Conservation (phyloP, 2,113 vertebrate species). For the Vombatus ursinus region DNA sequence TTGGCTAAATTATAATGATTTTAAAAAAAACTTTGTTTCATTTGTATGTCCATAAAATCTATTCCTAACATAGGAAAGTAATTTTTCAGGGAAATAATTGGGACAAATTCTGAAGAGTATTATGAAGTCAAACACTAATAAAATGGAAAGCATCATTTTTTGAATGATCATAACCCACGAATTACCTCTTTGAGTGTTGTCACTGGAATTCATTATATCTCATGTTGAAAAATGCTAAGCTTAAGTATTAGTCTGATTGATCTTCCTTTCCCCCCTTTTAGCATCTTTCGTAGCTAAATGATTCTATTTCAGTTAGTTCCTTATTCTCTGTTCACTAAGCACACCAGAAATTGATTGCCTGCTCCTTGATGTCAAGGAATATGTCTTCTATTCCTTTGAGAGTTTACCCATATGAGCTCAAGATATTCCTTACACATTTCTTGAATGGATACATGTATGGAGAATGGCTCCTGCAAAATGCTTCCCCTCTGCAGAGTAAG, state of each 20-base stretch:
- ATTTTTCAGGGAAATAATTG: slow-evolving; percentile 9
- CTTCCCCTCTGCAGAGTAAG: not conserved
- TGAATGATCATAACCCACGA: not conserved
- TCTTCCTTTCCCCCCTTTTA: not conserved
- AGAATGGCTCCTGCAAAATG: not conserved
- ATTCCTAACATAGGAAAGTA: not conserved
- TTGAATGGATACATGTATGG: not conserved
- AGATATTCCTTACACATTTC: slow-evolving; percentile 1
- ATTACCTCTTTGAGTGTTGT: not conserved
- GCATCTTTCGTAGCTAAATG: not conserved
- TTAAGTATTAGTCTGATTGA: not conserved
- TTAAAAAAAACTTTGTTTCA: slow-evolving; percentile 2
- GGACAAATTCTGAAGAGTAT: not conserved
- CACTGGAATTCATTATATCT: slow-evolving; percentile 14
- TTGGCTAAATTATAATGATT: slow-evolving; percentile 5
- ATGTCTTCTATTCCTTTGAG: not conserved
- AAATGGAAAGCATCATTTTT: not conserved
- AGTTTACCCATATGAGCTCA: not conserved
- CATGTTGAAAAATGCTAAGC: not conserved
- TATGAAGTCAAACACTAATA: not conserved
- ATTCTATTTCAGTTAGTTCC: not conserved
- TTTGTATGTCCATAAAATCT: not conserved
- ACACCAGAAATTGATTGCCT: not conserved
- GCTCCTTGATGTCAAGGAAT: not conserved
- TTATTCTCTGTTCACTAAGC: not conserved